Evolutionary conservation across 1,140 invertebrate genomes (phyloP).

Genomic region (Patella vulgata): DNA sequence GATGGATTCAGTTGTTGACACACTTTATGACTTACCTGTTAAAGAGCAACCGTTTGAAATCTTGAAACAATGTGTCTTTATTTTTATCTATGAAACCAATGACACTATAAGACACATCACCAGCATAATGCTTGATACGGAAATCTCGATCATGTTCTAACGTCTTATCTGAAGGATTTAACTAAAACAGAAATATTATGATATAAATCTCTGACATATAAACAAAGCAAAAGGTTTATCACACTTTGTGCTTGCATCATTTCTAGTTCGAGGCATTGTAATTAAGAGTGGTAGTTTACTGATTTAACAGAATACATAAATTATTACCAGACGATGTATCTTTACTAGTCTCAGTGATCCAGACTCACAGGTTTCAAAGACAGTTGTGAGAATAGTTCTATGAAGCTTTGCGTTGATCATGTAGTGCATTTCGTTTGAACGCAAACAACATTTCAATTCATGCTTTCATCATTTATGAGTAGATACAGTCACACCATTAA

Average conservation of each 20-base stretch:
- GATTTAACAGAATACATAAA: background rate
- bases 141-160: constrained; percentile 79
- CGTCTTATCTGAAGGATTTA: constrained; percentile 65
- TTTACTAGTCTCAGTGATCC: too few relatives aligned
- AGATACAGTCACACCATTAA: too few relatives aligned
- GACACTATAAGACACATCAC: constrained; percentile 93
- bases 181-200: constrained; percentile 38
- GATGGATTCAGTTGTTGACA: too few relatives aligned
- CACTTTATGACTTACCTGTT: constrained; percentile 64
- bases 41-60: constrained; percentile 91
- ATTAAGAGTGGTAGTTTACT: background rate
- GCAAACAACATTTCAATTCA: too few relatives aligned
- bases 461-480: too few relatives aligned
- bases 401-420: too few relatives aligned
- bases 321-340: too few relatives aligned
- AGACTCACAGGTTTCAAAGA: too few relatives aligned
- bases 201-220: background rate
- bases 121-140: constrained; percentile 87
- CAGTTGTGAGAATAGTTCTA: background rate
- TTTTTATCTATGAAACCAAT: constrained; percentile 95
- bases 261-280: too few relatives aligned
- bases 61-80: constrained; percentile 93
- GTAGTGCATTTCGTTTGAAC: too few relatives aligned
- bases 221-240: too few relatives aligned
- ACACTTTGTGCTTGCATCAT: too few relatives aligned